phyloP scores from a whole-genome alignment of 1,140 invertebrate species.

The Drosophila insularis region DNA sequence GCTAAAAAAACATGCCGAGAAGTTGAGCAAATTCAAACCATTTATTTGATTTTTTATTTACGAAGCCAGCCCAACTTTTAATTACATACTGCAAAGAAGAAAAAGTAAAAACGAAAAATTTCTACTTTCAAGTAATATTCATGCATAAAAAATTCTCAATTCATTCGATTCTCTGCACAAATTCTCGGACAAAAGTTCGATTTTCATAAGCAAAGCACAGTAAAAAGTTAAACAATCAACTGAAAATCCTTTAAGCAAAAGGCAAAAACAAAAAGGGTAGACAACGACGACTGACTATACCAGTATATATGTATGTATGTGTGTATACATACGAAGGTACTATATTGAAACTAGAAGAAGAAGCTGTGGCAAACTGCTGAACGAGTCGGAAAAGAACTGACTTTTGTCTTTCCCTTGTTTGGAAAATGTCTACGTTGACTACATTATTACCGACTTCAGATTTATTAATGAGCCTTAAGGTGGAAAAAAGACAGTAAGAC shows the following conservation, averaged over 20 bases:
- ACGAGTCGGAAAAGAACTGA: conserved; percentile 8
- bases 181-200: not conserved
- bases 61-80: conserved; percentile 1
- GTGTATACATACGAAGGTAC: not conserved
- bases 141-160: not conserved
- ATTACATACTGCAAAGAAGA: not conserved
- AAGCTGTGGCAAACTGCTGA: not conserved
- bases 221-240: conserved; percentile 1
- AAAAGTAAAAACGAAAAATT: not conserved
- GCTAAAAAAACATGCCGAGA: conserved; percentile 9
- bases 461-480: not conserved
- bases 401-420: not conserved
- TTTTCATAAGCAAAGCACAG: not conserved
- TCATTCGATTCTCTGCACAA: not conserved
- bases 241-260: not conserved
- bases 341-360: not conserved
- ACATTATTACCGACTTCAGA: not conserved
- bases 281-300: not conserved
- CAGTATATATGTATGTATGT: not conserved
- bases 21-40: conserved; percentile 8
- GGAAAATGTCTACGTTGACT: conserved; percentile 10
- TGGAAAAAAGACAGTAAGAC: not conserved
- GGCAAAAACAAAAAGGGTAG: not conserved
- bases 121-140: not conserved
- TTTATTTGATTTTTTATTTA: conserved; percentile 11